Conservation (phyloP, 1,140 invertebrate genomes). For the Zeugodacus cucurbitae region DNA sequence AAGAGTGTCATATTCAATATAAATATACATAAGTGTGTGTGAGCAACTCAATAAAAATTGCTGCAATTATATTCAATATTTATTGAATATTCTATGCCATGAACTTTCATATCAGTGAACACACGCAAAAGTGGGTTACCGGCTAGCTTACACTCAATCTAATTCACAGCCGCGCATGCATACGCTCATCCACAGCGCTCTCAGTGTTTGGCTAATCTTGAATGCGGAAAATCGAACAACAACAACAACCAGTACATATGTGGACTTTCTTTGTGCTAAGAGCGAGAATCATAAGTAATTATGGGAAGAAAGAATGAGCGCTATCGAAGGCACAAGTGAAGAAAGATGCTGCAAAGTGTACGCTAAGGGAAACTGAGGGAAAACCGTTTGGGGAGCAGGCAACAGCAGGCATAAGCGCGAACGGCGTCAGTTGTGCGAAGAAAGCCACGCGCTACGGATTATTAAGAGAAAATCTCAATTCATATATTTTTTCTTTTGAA, state of each 20-base stretch:
- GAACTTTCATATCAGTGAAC: neutral
- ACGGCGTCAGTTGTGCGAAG: neutral
- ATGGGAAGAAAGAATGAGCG: neutral
- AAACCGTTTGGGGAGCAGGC: neutral
- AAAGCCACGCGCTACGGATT: neutral
- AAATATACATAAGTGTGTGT: too few relatives aligned
- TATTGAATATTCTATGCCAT: too few relatives aligned
- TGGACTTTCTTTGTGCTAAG: slow-evolving; percentile 5
- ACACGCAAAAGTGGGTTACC: neutral
- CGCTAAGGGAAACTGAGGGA: neutral
- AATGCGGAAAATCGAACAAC: neutral
- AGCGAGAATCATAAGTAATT: neutral
- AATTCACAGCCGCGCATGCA: too few relatives aligned
- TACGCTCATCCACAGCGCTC: neutral
- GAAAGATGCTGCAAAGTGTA: neutral
- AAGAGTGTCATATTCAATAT: too few relatives aligned
- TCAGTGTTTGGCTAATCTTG: too few relatives aligned
- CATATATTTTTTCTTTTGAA: neutral
- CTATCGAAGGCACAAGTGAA: neutral
- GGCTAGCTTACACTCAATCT: neutral
- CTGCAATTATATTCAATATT: too few relatives aligned
- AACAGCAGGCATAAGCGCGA: neutral
- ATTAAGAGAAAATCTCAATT: neutral
- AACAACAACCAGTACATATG: neutral
- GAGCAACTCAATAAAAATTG: too few relatives aligned